Evolutionary conservation across 2,888 invertebrate species (phyloP).

Genomic region (Drosophila maculinotata): DNA sequence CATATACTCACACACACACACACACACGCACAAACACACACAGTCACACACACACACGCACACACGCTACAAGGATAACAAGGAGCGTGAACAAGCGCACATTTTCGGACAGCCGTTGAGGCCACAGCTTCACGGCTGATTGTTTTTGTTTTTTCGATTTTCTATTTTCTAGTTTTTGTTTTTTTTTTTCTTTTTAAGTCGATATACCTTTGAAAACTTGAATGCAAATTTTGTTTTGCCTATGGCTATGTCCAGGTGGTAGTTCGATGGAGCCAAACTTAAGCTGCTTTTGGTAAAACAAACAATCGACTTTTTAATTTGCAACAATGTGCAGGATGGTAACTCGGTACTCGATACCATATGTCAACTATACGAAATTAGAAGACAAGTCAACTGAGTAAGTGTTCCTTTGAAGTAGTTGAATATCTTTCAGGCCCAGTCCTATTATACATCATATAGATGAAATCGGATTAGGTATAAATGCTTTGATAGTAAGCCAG

Average conservation of each 20-base stretch:
- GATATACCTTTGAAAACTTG: slow-evolving; percentile 49
- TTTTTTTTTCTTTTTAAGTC: slow-evolving; percentile 7
- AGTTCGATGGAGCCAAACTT: slow-evolving; percentile 35
- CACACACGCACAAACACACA: not conserved
- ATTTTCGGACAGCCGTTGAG: slow-evolving; percentile 44
- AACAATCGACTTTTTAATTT: slow-evolving; percentile 1
- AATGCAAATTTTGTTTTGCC: slow-evolving; percentile 60
- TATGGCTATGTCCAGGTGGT: slow-evolving; percentile 22
- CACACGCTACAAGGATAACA: slow-evolving; percentile 26
- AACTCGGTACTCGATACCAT: not conserved
- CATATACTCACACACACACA: not conserved
- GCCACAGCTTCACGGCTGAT: slow-evolving; percentile 34
- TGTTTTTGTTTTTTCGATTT: slow-evolving; percentile 36
- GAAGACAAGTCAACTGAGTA: not conserved
- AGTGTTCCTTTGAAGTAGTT: not conserved
- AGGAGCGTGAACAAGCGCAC: slow-evolving; percentile 55
- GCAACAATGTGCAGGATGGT: slow-evolving; percentile 1
- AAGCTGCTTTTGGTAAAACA: slow-evolving; percentile 13
- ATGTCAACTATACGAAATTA: not conserved
- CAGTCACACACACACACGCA: not conserved
- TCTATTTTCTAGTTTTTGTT: not conserved
- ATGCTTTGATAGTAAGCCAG: not conserved
- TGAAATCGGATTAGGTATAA: too few species aligned
- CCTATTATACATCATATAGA: too few species aligned
- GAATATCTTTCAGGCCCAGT: too few species aligned